Evolutionary conservation across 2,113 vertebrate species (phyloP).

Genomic region (Sapayoa aenigma): DNA sequence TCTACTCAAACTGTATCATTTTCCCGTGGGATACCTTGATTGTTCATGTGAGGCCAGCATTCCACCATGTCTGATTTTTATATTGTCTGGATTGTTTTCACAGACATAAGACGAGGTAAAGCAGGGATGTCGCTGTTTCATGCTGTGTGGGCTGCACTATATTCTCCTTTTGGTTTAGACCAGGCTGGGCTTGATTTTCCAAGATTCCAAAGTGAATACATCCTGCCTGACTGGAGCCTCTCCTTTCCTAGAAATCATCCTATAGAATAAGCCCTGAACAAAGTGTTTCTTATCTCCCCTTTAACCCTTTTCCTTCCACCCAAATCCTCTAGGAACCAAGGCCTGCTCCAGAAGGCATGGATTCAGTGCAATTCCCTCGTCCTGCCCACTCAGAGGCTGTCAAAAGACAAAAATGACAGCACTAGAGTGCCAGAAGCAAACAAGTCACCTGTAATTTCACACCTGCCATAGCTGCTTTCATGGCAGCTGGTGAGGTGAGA

Average conservation of each 20-base stretch:
- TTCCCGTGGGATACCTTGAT: neutral
- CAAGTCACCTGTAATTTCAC: slow-evolving; percentile 60
- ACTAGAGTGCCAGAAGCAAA: slow-evolving; percentile 31
- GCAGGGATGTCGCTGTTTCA: rapidly evolving
- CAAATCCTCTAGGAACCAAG: neutral
- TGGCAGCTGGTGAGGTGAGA: slow-evolving; percentile 56
- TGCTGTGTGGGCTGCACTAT: neutral
- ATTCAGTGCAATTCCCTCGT: neutral
- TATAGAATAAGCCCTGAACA: neutral
- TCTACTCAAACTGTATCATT: neutral
- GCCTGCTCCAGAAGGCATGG: neutral
- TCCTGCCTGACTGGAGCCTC: neutral
- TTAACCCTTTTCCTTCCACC: neutral
- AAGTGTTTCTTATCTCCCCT: neutral
- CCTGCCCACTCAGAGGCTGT: neutral
- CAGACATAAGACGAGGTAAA: neutral
- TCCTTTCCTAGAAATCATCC: slow-evolving; percentile 10
- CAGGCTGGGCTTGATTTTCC: neutral
- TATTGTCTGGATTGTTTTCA: neutral
- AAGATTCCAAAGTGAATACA: neutral
- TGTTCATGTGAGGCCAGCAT: neutral
- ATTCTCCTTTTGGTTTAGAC: neutral
- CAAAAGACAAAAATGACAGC: slow-evolving; percentile 43
- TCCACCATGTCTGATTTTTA: neutral
- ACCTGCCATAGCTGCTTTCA: slow-evolving; percentile 26